phyloP scores from a whole-genome alignment of 2,888 invertebrate species.

The Glaucopsyche alexis region DNA sequence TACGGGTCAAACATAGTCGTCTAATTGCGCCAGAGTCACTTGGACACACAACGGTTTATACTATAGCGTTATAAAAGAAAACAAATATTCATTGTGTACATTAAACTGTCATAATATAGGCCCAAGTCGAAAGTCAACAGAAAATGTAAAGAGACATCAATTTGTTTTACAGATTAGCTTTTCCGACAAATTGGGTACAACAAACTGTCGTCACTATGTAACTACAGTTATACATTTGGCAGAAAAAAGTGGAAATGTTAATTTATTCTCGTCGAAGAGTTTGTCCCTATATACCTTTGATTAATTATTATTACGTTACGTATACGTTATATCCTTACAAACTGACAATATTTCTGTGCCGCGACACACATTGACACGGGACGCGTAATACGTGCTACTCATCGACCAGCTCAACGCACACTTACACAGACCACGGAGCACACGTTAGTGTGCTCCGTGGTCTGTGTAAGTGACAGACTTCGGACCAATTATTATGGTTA shows the following conservation, averaged over 20 bases:
- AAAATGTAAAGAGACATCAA: conserved; percentile 21
- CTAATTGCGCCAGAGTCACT: conserved; percentile 4
- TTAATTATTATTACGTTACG: too few relatives aligned
- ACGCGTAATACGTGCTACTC: too few relatives aligned
- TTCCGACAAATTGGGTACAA: conserved; percentile 7
- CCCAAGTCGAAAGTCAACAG: conserved; percentile 22
- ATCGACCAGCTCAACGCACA: too few relatives aligned
- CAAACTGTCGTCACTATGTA: not conserved
- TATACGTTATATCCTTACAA: too few relatives aligned
- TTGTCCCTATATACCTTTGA: too few relatives aligned
- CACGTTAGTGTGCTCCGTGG: too few relatives aligned
- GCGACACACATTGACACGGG: too few relatives aligned
- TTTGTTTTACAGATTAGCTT: conserved; percentile 27
- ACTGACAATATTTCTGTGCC: too few relatives aligned
- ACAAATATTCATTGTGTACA: conserved; percentile 26
- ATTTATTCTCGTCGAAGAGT: not conserved
- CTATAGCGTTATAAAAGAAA: conserved; percentile 15
- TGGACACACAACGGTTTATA: conserved; percentile 16
- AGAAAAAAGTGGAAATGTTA: not conserved
- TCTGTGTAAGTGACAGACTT: too few relatives aligned
- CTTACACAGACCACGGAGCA: too few relatives aligned
- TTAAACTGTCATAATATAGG: conserved; percentile 25
- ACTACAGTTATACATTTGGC: not conserved
- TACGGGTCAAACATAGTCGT: not conserved
- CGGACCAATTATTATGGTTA: too few relatives aligned